Base-by-base conservation (phyloP, 1,140 invertebrate genomes). In the Samia ricini region DNA sequence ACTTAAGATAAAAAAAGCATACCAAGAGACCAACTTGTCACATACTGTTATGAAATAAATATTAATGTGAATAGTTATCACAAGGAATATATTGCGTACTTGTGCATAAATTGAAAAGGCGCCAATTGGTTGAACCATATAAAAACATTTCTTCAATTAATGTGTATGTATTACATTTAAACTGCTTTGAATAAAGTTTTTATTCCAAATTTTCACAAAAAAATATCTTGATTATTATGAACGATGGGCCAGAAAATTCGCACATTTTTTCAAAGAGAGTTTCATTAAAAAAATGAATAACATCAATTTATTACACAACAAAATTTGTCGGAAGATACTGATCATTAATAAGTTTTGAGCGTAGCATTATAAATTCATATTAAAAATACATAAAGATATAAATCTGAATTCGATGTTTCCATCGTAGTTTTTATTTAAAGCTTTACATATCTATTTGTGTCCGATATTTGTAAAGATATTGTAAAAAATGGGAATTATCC, bases 331-430 rank as follows among this genome's bases (percentile, higher is more conserved):
- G 72, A 74, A 74, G 72, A 74, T 68, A 68, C 50, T 56, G 56
- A 68, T 68, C 29, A 60, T 51, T 52, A 51, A 52, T 66, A 51
- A 60, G 61, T 36, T 56, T 74, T 74, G 72, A 74, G 72, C 72
- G 70, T 61, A 61, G 59, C 54, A 60, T 63, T 56, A 51, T 57
- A 68, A 51, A 22, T 18, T 59, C n/a, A 19, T 22, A 26, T 63
- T 48, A 50, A 68, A 66, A 69, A 65, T 62, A 60, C 61, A 59
- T 64, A 63, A 64, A 60, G 50, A 52, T 62, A 42, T 42, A 42
- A 42, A 42, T 42, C 33, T 42, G 33, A 42, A 42, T 42, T 72
- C 63, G 63, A 66, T 72, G 63, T 64, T 55, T 58, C 56, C 50
- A 58, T 61, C 57, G 33, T 48, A 42, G 33, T 42, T 42, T 42